Conservation (phyloP, 2,888 invertebrate genomes). For the Drosophila percnosoma region DNA sequence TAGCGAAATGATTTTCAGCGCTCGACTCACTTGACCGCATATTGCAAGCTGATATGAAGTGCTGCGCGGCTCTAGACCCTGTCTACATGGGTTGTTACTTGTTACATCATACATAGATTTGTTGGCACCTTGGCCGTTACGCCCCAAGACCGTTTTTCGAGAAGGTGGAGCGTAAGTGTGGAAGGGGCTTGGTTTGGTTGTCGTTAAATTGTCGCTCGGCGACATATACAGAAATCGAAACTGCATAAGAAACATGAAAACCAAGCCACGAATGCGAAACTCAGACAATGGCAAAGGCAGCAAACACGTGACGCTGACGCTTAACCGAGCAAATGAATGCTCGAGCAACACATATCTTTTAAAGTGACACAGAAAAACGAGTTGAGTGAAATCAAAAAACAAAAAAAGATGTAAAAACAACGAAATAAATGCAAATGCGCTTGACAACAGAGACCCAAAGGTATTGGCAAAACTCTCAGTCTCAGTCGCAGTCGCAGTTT, state of each 20-base stretch:
- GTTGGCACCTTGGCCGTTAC: constrained; percentile 49
- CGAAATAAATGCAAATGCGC: constrained; percentile 36
- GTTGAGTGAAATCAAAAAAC: constrained; percentile 25
- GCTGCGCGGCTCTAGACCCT: not conserved
- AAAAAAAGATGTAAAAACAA: constrained; percentile 36
- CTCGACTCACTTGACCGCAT: constrained; percentile 7
- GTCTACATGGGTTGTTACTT: not conserved
- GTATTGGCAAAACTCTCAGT: constrained; percentile 13
- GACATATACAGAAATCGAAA: constrained; percentile 67
- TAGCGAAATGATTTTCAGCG: not conserved
- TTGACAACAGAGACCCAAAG: constrained; percentile 57
- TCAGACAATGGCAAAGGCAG: constrained; percentile 46
- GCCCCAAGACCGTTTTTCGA: not conserved
- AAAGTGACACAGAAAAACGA: constrained; percentile 72
- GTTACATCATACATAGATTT: constrained; percentile 26
- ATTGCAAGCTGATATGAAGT: constrained; percentile 26
- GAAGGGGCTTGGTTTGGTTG: not conserved
- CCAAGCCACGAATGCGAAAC: constrained; percentile 42
- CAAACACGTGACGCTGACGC: constrained; percentile 65
- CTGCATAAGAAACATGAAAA: constrained; percentile 51
- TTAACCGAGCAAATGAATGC: constrained; percentile 1
- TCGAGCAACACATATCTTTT: constrained; percentile 17
- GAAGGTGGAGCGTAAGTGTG: not conserved
- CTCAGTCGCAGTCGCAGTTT: not conserved
- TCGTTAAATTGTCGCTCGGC: constrained; percentile 24